phyloP scores from a whole-genome alignment of 30 jellyfish, hydroid and myxozoan genomes.

The Aurelia sp. region DNA sequence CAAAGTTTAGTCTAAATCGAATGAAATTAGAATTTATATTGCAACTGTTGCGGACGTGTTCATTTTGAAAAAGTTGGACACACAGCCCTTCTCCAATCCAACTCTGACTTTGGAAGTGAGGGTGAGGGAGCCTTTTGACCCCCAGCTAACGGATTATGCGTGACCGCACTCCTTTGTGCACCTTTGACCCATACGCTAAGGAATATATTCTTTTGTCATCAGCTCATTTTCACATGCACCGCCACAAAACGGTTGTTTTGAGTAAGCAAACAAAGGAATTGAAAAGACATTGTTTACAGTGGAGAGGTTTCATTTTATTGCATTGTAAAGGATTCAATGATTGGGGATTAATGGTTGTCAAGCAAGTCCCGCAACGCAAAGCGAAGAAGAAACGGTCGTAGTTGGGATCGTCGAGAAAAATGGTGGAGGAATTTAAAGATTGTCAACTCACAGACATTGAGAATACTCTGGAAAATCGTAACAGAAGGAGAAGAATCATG shows the following conservation, averaged over 20 bases:
- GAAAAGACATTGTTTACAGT: constrained; percentile 27
- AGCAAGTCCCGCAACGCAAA: constrained; percentile 4
- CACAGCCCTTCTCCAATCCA: no score
- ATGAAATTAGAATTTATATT: no score
- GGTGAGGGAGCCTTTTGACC: no score
- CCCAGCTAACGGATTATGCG: no score
- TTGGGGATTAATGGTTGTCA: constrained; percentile 54
- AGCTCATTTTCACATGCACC: no score
- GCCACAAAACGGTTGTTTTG: constrained; percentile 7
- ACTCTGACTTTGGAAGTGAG: no score
- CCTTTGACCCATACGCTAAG: no score
- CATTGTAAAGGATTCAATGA: constrained; percentile 20
- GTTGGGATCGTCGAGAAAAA: neutral
- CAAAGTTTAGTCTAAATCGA: no score
- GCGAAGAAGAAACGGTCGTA: neutral
- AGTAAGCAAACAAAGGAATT: constrained; percentile 9
- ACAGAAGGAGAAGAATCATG: constrained; percentile 60
- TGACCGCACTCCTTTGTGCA: no score
- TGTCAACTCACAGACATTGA: neutral
- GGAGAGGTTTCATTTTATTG: constrained; percentile 8
- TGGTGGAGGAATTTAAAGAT: constrained; percentile 1
- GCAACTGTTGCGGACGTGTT: no score
- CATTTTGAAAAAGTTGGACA: no score
- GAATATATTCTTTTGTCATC: no score
- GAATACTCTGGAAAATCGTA: neutral